phyloP scores from a whole-genome alignment of 2,797 vertebrate species.

The Brachymystax lenok region DNA sequence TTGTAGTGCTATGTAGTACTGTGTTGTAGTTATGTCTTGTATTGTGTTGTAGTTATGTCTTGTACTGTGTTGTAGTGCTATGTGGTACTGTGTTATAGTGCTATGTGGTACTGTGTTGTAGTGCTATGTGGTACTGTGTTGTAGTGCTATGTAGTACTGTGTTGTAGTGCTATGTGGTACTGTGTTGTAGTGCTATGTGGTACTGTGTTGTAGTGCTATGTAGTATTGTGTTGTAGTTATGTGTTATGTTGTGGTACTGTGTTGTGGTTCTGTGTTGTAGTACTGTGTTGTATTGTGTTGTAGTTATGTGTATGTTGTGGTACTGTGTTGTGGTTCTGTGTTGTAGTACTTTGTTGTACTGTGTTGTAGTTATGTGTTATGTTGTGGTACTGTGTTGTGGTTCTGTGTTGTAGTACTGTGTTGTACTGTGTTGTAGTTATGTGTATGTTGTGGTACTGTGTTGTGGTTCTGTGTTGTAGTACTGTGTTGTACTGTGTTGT shows the following conservation, averaged over 20 bases:
- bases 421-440: not conserved
- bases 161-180: not conserved
- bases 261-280: not conserved
- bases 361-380: too few species aligned
- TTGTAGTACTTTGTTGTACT: not conserved
- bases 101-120: not conserved
- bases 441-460: not conserved
- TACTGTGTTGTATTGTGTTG: not conserved
- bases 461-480: too few species aligned
- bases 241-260: not conserved
- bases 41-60: too few species aligned
- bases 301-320: too few species aligned
- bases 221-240: not conserved
- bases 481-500: too few species aligned
- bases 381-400: not conserved
- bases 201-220: not conserved
- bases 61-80: too few species aligned
- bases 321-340: too few species aligned
- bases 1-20: too few species aligned
- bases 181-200: too few species aligned
- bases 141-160: too few species aligned
- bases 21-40: too few species aligned
- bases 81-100: not conserved
- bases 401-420: not conserved
- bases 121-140: not conserved